Evolutionary conservation across 2,888 invertebrate species (phyloP).

Genomic region (Ariolimax columbianus): DNA sequence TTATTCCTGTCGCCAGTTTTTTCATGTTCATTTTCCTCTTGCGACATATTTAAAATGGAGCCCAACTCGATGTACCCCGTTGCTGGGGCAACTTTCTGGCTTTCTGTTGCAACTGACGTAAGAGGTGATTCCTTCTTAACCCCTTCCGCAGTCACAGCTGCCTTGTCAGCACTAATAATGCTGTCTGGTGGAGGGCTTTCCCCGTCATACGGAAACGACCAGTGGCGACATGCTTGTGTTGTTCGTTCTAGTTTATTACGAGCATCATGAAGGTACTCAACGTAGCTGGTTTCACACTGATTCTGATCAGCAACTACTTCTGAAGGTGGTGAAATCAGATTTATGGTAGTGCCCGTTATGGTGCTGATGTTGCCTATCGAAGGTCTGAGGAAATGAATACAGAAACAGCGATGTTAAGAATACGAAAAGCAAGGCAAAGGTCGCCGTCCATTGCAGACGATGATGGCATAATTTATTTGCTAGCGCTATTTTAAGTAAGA

Average conservation of each 20-base stretch:
- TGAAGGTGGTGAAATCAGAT: not conserved
- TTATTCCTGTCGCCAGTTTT: not conserved
- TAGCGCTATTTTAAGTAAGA: too few relatives aligned
- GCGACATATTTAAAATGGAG: conserved; percentile 32
- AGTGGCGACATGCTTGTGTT: conserved; percentile 86
- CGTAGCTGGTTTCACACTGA: conserved; percentile 71
- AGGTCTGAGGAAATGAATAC: not conserved
- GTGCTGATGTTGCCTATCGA: conserved; percentile 24
- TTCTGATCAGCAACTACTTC: not conserved
- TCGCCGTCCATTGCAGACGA: too few relatives aligned
- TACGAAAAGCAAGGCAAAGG: too few relatives aligned
- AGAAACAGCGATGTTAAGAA: not conserved
- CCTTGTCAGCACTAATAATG: not conserved
- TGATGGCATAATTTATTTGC: too few relatives aligned
- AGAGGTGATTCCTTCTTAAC: not conserved
- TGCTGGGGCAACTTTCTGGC: not conserved
- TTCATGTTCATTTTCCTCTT: not conserved
- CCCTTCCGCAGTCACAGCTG: not conserved
- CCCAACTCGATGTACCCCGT: conserved; percentile 45
- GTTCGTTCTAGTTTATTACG: conserved; percentile 87
- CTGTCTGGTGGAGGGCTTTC: conserved; percentile 78
- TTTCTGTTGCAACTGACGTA: not conserved
- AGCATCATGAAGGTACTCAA: conserved; percentile 89
- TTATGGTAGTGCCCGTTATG: not conserved
- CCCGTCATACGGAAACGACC: conserved; percentile 90